These are phyloP conservation scores for Vireo griseus DNA, from an alignment of 2,797 vertebrate genomes.

Conservation along the genomic window DNA sequence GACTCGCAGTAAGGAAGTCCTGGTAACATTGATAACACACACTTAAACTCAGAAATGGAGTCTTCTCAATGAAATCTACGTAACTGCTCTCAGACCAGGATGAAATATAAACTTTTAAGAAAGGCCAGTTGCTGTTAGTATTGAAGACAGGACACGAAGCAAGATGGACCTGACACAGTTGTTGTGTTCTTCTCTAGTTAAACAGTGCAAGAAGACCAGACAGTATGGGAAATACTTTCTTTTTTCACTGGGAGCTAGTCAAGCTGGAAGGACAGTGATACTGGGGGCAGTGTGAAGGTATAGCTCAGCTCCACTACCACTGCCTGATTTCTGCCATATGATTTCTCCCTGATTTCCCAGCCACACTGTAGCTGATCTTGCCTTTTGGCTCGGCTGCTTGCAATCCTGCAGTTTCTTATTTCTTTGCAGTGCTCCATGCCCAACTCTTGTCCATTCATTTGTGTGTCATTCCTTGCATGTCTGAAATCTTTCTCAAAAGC, in stretches of 20 bases:
- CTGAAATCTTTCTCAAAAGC: background rate
- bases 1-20: background rate
- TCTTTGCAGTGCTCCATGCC: background rate
- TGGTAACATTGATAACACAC: background rate
- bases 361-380: background rate
- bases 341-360: background rate
- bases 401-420: background rate
- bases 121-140: accelerated
- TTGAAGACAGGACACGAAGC: background rate
- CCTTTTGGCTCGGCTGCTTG: background rate
- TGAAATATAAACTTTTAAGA: background rate
- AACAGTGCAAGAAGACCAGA: background rate
- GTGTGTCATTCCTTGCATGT: background rate
- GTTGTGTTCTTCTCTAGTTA: background rate
- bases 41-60: background rate
- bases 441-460: background rate
- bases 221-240: background rate
- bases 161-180: background rate
- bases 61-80: background rate
- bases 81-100: background rate
- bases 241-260: background rate
- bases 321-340: background rate
- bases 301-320: background rate
- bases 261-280: background rate
- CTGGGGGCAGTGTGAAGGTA: background rate